Evolutionary conservation across 2,797 vertebrate species (phyloP).

Genomic region (Salmo trutta): DNA sequence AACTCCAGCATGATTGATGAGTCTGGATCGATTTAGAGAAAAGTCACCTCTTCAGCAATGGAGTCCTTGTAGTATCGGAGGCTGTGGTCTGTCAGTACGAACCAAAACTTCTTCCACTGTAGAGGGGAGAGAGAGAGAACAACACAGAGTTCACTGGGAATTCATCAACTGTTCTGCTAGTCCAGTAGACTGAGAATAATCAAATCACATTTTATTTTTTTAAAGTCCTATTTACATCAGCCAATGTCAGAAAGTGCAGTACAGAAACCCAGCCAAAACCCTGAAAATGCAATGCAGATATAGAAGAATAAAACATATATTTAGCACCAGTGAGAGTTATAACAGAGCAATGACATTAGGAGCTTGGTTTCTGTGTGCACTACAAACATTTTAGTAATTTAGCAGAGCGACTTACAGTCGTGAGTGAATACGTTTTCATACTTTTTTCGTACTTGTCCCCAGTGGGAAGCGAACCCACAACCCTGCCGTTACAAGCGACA

Average conservation of each 20-base stretch:
- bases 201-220: not conserved
- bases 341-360: not conserved
- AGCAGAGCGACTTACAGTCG: too few species aligned
- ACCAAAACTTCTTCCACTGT: conserved; percentile 87
- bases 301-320: not conserved
- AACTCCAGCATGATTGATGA: too few species aligned
- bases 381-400: too few species aligned
- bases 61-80: conserved; percentile 84
- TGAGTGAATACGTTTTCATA: too few species aligned
- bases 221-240: not conserved
- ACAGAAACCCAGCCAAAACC: too few species aligned
- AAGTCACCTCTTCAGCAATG: conserved; percentile 81
- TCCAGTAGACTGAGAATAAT: not conserved
- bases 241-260: not conserved
- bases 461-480: too few species aligned
- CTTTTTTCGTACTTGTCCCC: too few species aligned
- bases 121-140: not conserved
- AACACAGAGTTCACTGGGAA: not conserved
- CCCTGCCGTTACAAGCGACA: too few species aligned
- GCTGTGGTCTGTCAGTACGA: conserved; percentile 83
- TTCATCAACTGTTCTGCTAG: not conserved
- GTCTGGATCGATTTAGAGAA: not conserved
- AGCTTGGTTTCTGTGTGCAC: not conserved
- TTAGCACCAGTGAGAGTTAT: not conserved
- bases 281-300: not conserved